A percentile compares a stretch with the other conserved stretches of the same genome.
Conservation (phyloP, 2,113 vertebrate genomes). For the Spizaetus ornatus region DNA sequence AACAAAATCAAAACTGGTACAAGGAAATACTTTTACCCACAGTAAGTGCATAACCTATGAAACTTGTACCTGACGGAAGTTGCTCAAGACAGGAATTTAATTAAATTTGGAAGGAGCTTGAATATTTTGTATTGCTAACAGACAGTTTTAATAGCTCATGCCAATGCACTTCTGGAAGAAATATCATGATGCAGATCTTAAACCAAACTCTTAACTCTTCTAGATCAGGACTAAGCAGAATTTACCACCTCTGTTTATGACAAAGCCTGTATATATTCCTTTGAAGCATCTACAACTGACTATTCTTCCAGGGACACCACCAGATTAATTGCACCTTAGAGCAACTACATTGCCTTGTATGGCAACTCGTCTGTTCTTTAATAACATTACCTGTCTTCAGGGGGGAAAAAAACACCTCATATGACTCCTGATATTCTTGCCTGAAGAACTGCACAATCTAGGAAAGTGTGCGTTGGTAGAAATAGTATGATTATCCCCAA, state of each 20-base stretch:
- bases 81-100: neutral
- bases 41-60: neutral
- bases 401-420: rapidly evolving
- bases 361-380: neutral
- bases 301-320: neutral
- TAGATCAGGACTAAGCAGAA: neutral
- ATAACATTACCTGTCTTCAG: neutral
- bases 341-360: neutral
- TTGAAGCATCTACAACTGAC: neutral
- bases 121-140: neutral
- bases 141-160: neutral
- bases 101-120: neutral
- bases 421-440: neutral
- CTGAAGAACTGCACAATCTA: neutral
- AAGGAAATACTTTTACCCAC: neutral
- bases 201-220: neutral
- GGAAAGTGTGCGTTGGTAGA: neutral
- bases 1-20: neutral
- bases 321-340: neutral
- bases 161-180: neutral
- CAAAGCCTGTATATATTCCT: neutral
- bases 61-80: neutral
- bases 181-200: neutral
- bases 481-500: neutral
- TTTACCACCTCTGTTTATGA: neutral